Base-by-base conservation (phyloP, 2,888 invertebrate genomes). In the Nemoura dubitans region DNA sequence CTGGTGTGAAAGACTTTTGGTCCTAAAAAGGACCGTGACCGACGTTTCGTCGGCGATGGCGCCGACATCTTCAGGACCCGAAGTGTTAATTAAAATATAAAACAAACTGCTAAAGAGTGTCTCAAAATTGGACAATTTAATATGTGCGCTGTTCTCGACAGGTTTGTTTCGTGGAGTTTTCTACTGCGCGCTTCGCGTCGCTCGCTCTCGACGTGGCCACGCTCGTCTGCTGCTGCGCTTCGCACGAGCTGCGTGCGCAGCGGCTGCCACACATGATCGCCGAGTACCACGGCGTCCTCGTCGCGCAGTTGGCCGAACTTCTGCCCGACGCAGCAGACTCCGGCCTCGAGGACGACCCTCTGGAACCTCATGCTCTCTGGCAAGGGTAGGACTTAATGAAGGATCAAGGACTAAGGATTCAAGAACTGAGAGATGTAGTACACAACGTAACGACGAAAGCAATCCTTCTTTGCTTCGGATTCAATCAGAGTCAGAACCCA, bases 161-260 rank as follows among this genome's bases (percentile, higher is more conserved):
- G 95, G 91, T 95, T 90, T 94, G 93, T 89, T 92, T 96, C 85
- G 94, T 96, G 36, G 96, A 96, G 90, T 96, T 96, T 90, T 96
- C 96, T 91, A 90, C 95, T 86, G 94, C 93, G 27, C 93, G 96
- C 25, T 95, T 95, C 89, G 95, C 95, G 36, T 95, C 96, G 0
- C 94, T 95, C 83, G 94, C 95, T 0, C 91, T 95, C 82, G 96
- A 96, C 90, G 91, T 96, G 89, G 94, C 93, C 0, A 95, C 94
- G 91, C 91, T 96, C 36, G 91, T 95, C 87, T 95, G 94, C 89
- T 93, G 95, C 88, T 96, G 95, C 89, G 93, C 95, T 42, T 94
- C 93, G 36, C 93, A 94, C 88, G 92, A 93, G 81, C 93, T 95
- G 90, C 91, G 95, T n/a, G 92, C 92, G 26, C 91, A 92, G 2